Evolutionary conservation across 1,140 invertebrate genomes (phyloP).

Genomic region (Halyomorpha halys): DNA sequence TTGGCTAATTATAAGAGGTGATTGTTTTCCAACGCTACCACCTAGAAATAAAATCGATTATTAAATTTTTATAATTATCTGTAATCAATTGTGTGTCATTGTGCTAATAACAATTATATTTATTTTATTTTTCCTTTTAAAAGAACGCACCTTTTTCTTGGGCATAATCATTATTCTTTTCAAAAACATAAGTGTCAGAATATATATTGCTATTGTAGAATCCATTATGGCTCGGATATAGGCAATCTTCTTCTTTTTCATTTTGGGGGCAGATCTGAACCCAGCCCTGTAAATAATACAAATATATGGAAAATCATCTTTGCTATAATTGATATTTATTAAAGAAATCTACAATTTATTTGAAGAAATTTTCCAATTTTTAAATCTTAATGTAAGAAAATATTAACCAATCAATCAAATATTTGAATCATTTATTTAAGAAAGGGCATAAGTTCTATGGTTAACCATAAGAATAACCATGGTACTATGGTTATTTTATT

Average conservation of each 20-base stretch:
- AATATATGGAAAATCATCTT: not conserved
- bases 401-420: no score
- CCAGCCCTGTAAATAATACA: conserved; percentile 19
- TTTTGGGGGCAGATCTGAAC: conserved; percentile 25
- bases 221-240: conserved; percentile 27
- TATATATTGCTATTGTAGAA: conserved; percentile 31
- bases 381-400: no score
- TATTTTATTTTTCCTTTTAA: not conserved
- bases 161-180: conserved; percentile 25
- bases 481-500: no score
- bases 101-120: not conserved
- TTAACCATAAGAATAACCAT: no score
- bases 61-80: not conserved
- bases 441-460: no score
- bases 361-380: no score
- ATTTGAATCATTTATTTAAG: no score
- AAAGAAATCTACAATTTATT: not conserved
- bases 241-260: conserved; percentile 24
- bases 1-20: conserved; percentile 29
- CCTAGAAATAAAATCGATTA: not conserved
- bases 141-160: conserved; percentile 20
- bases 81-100: not conserved
- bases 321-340: not conserved
- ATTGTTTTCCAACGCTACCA: conserved; percentile 28
- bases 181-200: conserved; percentile 32